Conservation (phyloP, 2,888 invertebrate genomes). For the Parochlus steinenii region DNA sequence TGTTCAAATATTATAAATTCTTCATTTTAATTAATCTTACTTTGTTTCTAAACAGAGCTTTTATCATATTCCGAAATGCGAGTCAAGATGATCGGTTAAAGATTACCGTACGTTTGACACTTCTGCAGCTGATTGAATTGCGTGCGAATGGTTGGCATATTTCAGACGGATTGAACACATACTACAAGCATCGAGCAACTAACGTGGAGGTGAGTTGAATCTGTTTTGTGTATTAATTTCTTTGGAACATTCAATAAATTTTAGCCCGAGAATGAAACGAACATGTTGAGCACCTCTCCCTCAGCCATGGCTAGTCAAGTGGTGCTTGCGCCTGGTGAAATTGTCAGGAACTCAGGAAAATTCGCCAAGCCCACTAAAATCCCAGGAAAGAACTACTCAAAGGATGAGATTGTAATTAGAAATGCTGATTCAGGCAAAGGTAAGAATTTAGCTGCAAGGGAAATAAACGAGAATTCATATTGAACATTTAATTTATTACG, state of each 20-base stretch:
- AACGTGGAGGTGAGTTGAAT: conserved; percentile 33
- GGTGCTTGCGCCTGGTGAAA: conserved; percentile 66
- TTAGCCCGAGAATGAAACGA: conserved; percentile 19
- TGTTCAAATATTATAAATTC: no score
- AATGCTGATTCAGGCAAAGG: conserved; percentile 95
- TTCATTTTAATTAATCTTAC: conserved; percentile 1
- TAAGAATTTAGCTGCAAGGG: conserved; percentile 26
- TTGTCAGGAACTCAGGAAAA: conserved; percentile 76
- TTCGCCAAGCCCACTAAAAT: conserved; percentile 78
- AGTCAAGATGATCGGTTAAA: conserved; percentile 77
- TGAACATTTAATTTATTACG: conserved; percentile 5
- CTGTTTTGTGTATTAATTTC: not conserved
- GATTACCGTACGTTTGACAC: conserved; percentile 64
- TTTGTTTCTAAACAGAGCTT: no score
- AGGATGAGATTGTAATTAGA: conserved; percentile 87
- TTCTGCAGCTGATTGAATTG: conserved; percentile 78
- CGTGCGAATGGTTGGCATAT: conserved; percentile 84
- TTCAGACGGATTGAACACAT: conserved; percentile 66
- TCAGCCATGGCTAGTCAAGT: conserved; percentile 35
- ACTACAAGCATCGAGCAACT: conserved; percentile 56
- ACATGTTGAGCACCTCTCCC: conserved; percentile 38
- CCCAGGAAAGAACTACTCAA: conserved; percentile 83
- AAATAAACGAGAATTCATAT: not conserved
- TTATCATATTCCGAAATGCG: conserved; percentile 75
- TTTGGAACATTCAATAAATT: conserved; percentile 11